Percentiles rank a stretch among this genome's conserved stretches.
phyloP scores from a whole-genome alignment of 2,888 invertebrate genomes.

The Xylota segnis region DNA sequence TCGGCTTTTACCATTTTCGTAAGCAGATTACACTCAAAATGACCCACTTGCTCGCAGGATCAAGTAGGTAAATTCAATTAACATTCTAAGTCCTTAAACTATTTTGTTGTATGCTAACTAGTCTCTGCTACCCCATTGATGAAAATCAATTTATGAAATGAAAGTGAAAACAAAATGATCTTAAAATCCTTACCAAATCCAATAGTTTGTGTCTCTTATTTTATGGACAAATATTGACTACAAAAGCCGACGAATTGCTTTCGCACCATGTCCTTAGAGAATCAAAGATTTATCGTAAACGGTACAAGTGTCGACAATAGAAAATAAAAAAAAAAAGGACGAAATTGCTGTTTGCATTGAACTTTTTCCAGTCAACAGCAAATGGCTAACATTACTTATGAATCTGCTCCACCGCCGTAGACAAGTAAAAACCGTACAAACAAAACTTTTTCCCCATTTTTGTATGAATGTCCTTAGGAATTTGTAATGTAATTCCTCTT shows the following conservation, averaged over 20 bases:
- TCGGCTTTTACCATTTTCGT: too few relatives aligned
- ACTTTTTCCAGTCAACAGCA: slow-evolving; percentile 35
- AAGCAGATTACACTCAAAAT: too few relatives aligned
- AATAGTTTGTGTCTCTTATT: too few relatives aligned
- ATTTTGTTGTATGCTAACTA: too few relatives aligned
- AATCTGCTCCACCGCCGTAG: slow-evolving; percentile 23
- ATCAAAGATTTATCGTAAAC: slow-evolving; percentile 28
- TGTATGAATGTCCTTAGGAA: slow-evolving; percentile 16
- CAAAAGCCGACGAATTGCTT: neutral
- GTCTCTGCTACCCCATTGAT: too few relatives aligned
- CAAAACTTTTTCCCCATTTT: slow-evolving; percentile 30
- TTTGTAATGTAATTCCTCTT: slow-evolving; percentile 4
- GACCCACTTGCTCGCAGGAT: too few relatives aligned
- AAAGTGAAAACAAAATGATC: too few relatives aligned
- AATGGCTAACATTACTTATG: slow-evolving; percentile 58
- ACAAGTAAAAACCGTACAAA: slow-evolving; percentile 31
- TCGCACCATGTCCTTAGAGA: slow-evolving; percentile 4
- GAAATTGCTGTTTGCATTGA: slow-evolving; percentile 27
- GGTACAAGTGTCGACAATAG: neutral
- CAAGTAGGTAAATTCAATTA: too few relatives aligned
- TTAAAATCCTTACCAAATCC: too few relatives aligned
- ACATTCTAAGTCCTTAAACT: too few relatives aligned
- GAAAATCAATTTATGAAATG: too few relatives aligned
- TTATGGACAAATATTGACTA: neutral
- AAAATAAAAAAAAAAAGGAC: slow-evolving; percentile 3